phyloP scores from a whole-genome alignment of 1,140 invertebrate genomes.

The Pseudomyrmex cubaensis region DNA sequence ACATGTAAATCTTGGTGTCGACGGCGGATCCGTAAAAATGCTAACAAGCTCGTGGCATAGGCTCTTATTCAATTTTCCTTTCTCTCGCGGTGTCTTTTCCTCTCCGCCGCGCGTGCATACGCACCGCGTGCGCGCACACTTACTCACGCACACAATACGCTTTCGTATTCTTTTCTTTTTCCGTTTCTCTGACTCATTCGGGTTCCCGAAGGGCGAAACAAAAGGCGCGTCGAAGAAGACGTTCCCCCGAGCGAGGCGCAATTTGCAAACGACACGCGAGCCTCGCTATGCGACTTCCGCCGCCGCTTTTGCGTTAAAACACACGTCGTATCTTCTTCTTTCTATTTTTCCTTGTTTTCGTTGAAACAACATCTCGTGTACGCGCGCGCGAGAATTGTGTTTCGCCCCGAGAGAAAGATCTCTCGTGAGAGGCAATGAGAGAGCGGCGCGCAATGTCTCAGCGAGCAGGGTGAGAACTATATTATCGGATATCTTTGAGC shows the following conservation, averaged over 20 bases:
- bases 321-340: slow-evolving; percentile 10
- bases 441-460: slow-evolving; percentile 7
- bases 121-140: background rate
- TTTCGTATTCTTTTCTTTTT: slow-evolving; percentile 42
- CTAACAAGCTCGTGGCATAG: slow-evolving; percentile 14
- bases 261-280: slow-evolving; percentile 77
- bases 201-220: slow-evolving; percentile 67
- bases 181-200: slow-evolving; percentile 67
- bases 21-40: slow-evolving; percentile 30
- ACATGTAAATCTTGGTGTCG: slow-evolving; percentile 18
- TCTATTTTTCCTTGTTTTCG: slow-evolving; percentile 26
- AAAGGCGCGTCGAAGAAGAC: slow-evolving; percentile 64
- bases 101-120: background rate
- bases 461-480: slow-evolving; percentile 7
- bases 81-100: slow-evolving; percentile 48
- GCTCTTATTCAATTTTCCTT: slow-evolving; percentile 59
- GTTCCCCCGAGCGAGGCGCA: slow-evolving; percentile 47
- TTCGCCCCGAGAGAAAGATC: background rate
- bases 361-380: slow-evolving; percentile 30
- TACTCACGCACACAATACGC: background rate
- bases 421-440: slow-evolving; percentile 8
- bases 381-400: slow-evolving; percentile 1
- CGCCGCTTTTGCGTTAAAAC: slow-evolving; percentile 16
- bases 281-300: slow-evolving; percentile 47
- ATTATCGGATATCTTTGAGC: slow-evolving; percentile 22